Evolutionary conservation across 2,888 invertebrate genomes (phyloP).

Genomic region (Yponomeuta plumbellus): DNA sequence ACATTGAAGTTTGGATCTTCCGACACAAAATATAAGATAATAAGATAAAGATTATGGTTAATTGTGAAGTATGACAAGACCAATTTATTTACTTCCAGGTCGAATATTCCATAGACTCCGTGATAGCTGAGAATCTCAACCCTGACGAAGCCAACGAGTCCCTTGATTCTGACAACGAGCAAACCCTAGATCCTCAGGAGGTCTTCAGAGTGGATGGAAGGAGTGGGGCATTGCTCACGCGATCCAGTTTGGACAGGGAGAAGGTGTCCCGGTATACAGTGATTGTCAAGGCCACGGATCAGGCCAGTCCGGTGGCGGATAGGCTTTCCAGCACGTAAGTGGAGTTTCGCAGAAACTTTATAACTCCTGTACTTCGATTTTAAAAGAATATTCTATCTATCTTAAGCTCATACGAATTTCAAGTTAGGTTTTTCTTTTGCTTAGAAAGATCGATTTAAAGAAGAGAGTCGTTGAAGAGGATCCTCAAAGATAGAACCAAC

Average conservation of each 20-base stretch:
- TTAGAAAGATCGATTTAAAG: no score
- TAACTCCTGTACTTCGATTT: no score
- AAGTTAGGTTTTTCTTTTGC: no score
- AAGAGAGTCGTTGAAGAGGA: no score
- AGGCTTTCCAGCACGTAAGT: constrained; percentile 84
- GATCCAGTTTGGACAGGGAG: constrained; percentile 90
- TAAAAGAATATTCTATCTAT: no score
- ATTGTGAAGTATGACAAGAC: no score
- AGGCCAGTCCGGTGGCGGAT: constrained; percentile 86
- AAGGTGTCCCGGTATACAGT: constrained; percentile 89
- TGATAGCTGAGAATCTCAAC: constrained; percentile 71
- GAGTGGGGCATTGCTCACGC: constrained; percentile 90
- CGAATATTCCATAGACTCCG: constrained; percentile 85
- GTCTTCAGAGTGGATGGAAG: constrained; percentile 91
- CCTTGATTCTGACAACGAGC: constrained; percentile 36
- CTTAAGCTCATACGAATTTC: no score
- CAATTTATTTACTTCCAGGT: constrained; percentile 53
- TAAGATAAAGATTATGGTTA: no score
- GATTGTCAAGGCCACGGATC: constrained; percentile 90
- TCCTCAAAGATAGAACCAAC: no score
- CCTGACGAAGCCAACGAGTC: constrained; percentile 53
- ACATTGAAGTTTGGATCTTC: no score
- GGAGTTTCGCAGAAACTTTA: neutral
- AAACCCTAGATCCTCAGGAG: constrained; percentile 77
- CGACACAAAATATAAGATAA: no score